These are phyloP conservation scores for Coccyzus lansbergi DNA, from an alignment of 2,797 vertebrate genomes.

Conservation along the genomic window DNA sequence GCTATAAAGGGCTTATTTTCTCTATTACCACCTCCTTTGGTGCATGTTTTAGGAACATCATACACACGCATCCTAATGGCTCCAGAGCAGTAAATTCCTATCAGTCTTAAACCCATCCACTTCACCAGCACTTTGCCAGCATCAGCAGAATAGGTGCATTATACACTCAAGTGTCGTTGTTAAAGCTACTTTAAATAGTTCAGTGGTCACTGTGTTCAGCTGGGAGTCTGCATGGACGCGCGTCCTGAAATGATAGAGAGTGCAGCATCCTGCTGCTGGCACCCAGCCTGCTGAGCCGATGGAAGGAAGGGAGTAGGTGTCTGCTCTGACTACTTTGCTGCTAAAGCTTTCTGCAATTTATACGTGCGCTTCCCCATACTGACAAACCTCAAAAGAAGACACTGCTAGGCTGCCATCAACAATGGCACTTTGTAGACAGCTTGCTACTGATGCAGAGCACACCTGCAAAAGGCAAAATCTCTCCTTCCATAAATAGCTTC, in stretches of 20 bases:
- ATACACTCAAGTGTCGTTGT: neutral
- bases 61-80: neutral
- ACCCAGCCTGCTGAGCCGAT: neutral
- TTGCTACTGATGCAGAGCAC: neutral
- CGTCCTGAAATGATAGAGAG: slow-evolving; percentile 17
- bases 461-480: neutral
- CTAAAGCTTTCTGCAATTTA: neutral
- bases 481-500: neutral
- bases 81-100: neutral
- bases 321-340: neutral
- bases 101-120: neutral
- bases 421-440: neutral
- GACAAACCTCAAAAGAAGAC: neutral
- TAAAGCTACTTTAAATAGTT: slow-evolving; percentile 66
- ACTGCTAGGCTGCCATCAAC: neutral
- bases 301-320: neutral
- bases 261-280: neutral
- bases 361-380: rapidly evolving
- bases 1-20: neutral
- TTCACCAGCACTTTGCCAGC: slow-evolving; percentile 37
- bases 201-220: slow-evolving; percentile 50
- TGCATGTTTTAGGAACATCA: neutral
- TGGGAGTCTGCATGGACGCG: slow-evolving; percentile 17
- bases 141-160: slow-evolving; percentile 61
- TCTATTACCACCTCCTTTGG: neutral